Evolutionary conservation across 2,113 vertebrate genomes (phyloP).

Genomic region (Platichthys stellatus): DNA sequence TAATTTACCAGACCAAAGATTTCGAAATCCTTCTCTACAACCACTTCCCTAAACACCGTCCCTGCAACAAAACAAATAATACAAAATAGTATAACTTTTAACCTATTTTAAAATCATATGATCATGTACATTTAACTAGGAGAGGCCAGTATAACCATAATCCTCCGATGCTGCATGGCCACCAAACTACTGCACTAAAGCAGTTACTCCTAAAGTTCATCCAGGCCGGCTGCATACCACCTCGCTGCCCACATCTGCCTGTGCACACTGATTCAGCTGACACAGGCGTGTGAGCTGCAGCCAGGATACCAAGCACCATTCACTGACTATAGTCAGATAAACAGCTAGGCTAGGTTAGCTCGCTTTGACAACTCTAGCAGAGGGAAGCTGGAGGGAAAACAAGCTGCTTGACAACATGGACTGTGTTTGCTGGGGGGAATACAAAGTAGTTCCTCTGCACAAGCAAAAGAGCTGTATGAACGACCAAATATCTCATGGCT

Average conservation of each 20-base stretch:
- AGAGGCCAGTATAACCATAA: conserved; percentile 4
- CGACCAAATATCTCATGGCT: not conserved
- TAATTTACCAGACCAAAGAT: not conserved
- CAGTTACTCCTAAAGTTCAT: conserved; percentile 37
- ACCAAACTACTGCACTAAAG: not conserved
- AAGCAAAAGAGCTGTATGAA: conserved; percentile 9
- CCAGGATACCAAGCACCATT: conserved; percentile 54
- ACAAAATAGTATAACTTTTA: not conserved
- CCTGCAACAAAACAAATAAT: not conserved
- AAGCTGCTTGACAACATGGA: conserved; percentile 22
- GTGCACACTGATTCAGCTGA: conserved; percentile 56
- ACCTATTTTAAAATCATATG: not conserved
- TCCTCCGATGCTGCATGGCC: not conserved
- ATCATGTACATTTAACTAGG: not conserved
- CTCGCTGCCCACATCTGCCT: conserved; percentile 40
- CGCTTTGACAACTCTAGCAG: not conserved
- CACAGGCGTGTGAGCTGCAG: conserved; percentile 27
- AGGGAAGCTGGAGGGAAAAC: conserved; percentile 28
- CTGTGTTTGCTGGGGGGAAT: conserved; percentile 41
- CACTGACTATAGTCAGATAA: conserved; percentile 38
- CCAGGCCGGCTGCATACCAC: conserved; percentile 35
- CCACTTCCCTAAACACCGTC: not conserved
- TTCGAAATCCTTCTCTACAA: not conserved
- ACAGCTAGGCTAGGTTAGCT: conserved; percentile 35
- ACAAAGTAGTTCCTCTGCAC: conserved; percentile 41